phyloP scores from a whole-genome alignment of 2,888 invertebrate genomes.

The Steinernema scapterisci region DNA sequence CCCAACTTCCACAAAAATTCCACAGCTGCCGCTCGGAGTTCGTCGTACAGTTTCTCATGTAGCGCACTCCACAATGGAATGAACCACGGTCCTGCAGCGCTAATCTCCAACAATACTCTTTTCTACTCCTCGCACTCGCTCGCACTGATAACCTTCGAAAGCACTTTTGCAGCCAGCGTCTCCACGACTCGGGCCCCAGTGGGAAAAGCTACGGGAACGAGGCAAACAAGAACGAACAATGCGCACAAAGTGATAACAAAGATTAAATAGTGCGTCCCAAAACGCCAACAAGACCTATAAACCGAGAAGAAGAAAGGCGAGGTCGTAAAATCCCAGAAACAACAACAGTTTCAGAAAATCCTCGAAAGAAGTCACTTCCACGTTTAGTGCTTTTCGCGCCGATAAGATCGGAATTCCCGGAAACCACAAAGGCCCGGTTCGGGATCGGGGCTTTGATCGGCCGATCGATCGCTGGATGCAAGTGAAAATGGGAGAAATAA shows the following conservation, averaged over 20 bases:
- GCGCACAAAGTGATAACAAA: slow-evolving; percentile 6
- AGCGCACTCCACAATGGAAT: too few relatives aligned
- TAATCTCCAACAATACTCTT: not conserved
- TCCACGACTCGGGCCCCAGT: not conserved
- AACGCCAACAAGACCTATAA: not conserved
- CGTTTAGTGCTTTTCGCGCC: not conserved
- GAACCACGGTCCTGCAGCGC: not conserved
- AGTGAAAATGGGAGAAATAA: not conserved
- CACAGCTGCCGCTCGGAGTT: too few relatives aligned
- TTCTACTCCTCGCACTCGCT: not conserved
- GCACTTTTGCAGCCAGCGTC: not conserved
- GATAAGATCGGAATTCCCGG: not conserved
- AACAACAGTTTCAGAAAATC: not conserved
- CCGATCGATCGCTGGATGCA: slow-evolving; percentile 6
- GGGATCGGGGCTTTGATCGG: not conserved
- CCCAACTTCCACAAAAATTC: too few relatives aligned
- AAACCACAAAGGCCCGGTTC: not conserved
- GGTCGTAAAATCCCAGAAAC: not conserved
- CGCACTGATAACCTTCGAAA: slow-evolving; percentile 22
- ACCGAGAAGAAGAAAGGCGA: not conserved
- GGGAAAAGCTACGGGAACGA: not conserved
- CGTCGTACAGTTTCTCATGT: too few relatives aligned
- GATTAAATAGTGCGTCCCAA: not conserved
- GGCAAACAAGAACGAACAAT: not conserved
- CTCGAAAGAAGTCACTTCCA: not conserved